A percentile compares a stretch with the other conserved stretches of the same genome.
phyloP scores from a whole-genome alignment of 2,888 invertebrate genomes.

The Cheilosia variabilis region DNA sequence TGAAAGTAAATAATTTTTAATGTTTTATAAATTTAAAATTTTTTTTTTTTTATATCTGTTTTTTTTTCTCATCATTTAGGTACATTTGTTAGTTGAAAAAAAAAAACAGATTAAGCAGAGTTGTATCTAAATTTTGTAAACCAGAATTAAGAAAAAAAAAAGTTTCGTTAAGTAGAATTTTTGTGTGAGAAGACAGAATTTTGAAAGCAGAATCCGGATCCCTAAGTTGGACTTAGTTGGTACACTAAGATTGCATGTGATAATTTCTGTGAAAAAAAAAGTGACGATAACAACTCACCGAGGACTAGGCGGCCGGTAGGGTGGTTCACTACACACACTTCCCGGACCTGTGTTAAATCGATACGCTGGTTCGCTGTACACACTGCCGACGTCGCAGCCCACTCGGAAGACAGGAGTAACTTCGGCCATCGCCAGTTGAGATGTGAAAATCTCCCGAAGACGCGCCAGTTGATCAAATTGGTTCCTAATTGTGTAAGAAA shows the following conservation, averaged over 20 bases:
- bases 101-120: no score
- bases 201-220: no score
- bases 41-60: no score
- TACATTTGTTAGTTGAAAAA: no score
- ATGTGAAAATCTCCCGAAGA: conserved; percentile 92
- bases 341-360: conserved; percentile 86
- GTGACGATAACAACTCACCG: conserved; percentile 78
- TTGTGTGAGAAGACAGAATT: no score
- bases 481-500: conserved; percentile 78
- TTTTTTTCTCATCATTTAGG: no score
- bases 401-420: conserved; percentile 87
- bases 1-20: no score
- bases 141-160: no score
- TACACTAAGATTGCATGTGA: not conserved
- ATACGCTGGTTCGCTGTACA: conserved; percentile 83
- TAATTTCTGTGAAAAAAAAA: not conserved
- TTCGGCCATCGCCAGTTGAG: conserved; percentile 90
- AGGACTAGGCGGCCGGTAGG: conserved; percentile 86
- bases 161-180: no score
- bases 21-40: no score
- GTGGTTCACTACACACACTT: conserved; percentile 94
- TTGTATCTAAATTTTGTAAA: no score
- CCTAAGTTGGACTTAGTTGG: no score
- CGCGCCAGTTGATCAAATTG: conserved; percentile 92
- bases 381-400: conserved; percentile 82